phyloP scores from a whole-genome alignment of 2,113 vertebrate species.

The Heterotis niloticus region DNA sequence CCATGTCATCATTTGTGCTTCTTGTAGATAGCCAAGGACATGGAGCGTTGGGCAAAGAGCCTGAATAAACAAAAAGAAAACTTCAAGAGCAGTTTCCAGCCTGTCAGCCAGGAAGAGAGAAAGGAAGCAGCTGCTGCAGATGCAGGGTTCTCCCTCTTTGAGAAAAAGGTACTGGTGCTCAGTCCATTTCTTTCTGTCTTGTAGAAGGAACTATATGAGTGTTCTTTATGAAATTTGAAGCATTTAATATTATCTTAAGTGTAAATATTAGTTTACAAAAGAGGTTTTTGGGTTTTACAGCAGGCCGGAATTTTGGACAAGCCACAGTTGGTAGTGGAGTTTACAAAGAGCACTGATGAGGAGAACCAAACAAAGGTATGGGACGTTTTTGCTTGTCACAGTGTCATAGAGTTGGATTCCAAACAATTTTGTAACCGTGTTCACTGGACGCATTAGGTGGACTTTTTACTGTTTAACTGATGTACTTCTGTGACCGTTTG shows the following conservation, averaged over 20 bases:
- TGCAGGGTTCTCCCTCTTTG: conserved; percentile 90
- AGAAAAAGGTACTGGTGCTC: conserved; percentile 83
- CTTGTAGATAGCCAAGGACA: conserved; percentile 93
- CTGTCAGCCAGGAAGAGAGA: conserved; percentile 85
- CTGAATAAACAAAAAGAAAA: conserved; percentile 98
- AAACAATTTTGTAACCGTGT: no score
- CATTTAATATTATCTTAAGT: not conserved
- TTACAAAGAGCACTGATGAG: conserved; percentile 73
- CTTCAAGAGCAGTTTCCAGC: conserved; percentile 93
- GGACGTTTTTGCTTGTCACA: not conserved
- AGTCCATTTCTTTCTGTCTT: not conserved
- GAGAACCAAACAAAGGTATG: conserved; percentile 69
- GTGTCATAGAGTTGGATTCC: no score
- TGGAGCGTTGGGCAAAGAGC: conserved; percentile 99
- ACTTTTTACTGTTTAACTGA: not conserved
- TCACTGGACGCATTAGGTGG: not conserved
- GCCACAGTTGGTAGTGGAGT: conserved; percentile 70
- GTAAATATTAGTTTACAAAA: not conserved
- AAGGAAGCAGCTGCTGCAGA: conserved; percentile 93
- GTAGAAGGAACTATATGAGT: not conserved
- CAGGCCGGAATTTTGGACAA: conserved; percentile 78
- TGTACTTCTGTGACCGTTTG: no score
- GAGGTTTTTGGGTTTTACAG: conserved; percentile 37
- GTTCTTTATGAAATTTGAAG: not conserved
- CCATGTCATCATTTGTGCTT: not conserved